A percentile compares a stretch with the other conserved stretches of the same genome.
Conservation (phyloP, 1,140 invertebrate species). For the Drosophila hydei region DNA sequence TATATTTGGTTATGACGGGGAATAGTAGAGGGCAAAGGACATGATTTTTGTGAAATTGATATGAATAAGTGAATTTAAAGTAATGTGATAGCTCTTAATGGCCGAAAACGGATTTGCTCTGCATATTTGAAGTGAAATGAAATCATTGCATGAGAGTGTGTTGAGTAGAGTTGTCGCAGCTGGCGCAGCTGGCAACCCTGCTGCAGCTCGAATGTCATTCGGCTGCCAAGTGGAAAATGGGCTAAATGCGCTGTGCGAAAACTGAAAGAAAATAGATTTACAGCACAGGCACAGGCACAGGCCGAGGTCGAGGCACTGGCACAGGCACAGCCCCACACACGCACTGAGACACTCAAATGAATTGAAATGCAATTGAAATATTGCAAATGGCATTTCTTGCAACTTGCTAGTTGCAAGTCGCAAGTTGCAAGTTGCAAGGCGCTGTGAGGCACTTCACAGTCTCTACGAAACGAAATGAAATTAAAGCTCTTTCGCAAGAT, state of each 20-base stretch:
- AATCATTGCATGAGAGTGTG: conserved; percentile 32
- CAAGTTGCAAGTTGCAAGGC: background rate
- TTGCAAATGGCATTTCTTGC: conserved; percentile 68
- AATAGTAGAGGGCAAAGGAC: background rate
- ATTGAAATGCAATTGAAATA: conserved; percentile 75
- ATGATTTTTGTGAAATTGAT: conserved; percentile 21
- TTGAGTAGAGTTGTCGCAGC: background rate
- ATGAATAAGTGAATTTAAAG: conserved; percentile 27
- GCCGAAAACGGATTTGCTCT: conserved; percentile 48
- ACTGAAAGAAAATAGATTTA: conserved; percentile 31
- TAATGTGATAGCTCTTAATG: conserved; percentile 10
- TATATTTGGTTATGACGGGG: too few relatives aligned
- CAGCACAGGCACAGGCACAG: conserved; percentile 6
- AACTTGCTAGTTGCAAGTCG: conserved; percentile 18
- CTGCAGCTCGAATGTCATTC: conserved; percentile 4
- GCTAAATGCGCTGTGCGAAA: conserved; percentile 56
- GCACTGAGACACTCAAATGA: conserved; percentile 50
- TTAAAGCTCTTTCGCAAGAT: conserved; percentile 35
- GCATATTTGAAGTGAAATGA: conserved; percentile 53
- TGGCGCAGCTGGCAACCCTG: conserved; percentile 13
- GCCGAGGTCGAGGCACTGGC: too few relatives aligned
- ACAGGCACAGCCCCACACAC: conserved; percentile 13
- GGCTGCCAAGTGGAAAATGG: conserved; percentile 36
- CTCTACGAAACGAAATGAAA: conserved; percentile 10
- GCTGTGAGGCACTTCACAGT: background rate